phyloP scores from a whole-genome alignment of 2,113 vertebrate genomes.

The Hyperopisus bebe region DNA sequence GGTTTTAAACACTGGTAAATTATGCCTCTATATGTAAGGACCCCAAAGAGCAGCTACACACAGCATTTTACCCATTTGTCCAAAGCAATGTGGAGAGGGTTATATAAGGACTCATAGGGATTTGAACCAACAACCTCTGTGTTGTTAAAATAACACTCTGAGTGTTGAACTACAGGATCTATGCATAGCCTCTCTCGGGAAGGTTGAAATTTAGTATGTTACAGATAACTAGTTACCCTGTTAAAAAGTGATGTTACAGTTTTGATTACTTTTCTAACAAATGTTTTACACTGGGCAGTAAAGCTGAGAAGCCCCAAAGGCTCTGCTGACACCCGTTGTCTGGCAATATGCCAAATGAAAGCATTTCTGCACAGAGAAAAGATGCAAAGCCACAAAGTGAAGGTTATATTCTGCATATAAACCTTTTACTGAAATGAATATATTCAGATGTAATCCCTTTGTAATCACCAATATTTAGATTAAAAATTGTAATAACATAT shows the following conservation, averaged over 20 bases:
- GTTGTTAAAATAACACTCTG: background rate
- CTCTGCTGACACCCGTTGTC: background rate
- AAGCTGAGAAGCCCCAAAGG: background rate
- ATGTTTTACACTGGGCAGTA: background rate
- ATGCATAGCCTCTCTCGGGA: background rate
- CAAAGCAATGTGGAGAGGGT: background rate
- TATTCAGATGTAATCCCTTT: background rate
- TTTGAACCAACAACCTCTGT: background rate
- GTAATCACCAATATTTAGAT: background rate
- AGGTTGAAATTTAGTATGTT: background rate
- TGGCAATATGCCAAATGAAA: background rate
- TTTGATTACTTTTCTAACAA: background rate
- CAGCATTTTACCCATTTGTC: background rate
- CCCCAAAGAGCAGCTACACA: background rate
- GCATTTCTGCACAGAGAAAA: background rate
- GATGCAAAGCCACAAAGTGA: background rate
- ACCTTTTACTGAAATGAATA: background rate
- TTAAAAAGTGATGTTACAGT: background rate
- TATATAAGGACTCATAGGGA: background rate
- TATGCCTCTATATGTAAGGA: background rate
- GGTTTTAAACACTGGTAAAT: background rate
- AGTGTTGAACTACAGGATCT: background rate
- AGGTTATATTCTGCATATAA: background rate
- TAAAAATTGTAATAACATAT: background rate
- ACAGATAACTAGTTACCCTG: background rate